A percentile compares a stretch with the other conserved stretches of the same genome.
phyloP scores from a whole-genome alignment of 2,113 vertebrate species.

The Opisthocomus hoazin region DNA sequence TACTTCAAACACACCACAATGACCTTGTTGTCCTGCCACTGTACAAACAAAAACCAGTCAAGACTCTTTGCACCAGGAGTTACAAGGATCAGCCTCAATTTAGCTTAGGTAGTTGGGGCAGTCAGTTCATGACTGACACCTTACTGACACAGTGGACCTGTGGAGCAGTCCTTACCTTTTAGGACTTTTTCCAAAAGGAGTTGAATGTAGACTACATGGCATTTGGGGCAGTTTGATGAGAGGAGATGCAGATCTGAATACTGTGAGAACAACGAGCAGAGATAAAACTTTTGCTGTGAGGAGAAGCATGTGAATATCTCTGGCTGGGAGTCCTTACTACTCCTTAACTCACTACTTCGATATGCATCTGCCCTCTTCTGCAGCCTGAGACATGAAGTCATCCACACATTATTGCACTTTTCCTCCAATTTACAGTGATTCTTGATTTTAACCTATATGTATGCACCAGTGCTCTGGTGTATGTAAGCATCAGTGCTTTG shows the following conservation, averaged over 20 bases:
- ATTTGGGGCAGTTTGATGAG: not conserved
- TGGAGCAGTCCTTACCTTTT: not conserved
- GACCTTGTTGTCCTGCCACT: not conserved
- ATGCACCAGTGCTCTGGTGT: not conserved
- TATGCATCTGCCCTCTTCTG: not conserved
- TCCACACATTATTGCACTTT: not conserved
- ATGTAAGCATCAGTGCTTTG: not conserved
- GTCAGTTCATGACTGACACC: not conserved
- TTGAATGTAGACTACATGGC: not conserved
- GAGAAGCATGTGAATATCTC: not conserved
- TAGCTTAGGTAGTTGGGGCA: not conserved
- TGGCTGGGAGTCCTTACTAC: not conserved
- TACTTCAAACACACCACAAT: not conserved
- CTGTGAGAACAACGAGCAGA: not conserved
- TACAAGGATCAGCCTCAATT: not conserved
- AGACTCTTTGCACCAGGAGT: not conserved
- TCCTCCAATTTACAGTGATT: accelerated
- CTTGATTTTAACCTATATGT: not conserved
- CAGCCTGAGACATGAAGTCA: not conserved
- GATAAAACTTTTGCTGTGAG: not conserved
- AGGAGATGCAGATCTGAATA: not conserved
- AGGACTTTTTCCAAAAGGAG: not conserved
- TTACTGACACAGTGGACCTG: too few relatives aligned
- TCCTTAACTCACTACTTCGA: not conserved
- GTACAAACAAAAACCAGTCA: not conserved